Evolutionary conservation across 2,888 invertebrate genomes (phyloP).

Genomic region (Oscheius sp.): DNA sequence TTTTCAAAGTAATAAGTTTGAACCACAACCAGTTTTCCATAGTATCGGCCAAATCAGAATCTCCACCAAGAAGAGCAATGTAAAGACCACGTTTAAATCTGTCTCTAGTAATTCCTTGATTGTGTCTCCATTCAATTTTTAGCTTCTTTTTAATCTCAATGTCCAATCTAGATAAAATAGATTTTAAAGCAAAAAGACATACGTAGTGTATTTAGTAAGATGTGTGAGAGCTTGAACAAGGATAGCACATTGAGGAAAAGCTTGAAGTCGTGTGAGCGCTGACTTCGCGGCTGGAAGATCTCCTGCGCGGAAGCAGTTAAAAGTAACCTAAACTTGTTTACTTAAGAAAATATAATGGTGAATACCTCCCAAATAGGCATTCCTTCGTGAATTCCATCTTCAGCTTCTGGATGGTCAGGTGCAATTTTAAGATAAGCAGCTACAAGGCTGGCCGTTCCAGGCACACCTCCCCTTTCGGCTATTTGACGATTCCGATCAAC

Average conservation of each 20-base stretch:
- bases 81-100: conserved; percentile 66
- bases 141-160: conserved; percentile 62
- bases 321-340: conserved; percentile 43
- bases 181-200: not conserved
- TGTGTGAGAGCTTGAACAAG: conserved; percentile 57
- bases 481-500: conserved; percentile 63
- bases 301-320: conserved; percentile 58
- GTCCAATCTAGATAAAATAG: conserved; percentile 49
- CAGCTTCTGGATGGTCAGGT: conserved; percentile 39
- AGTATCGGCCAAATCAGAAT: conserved; percentile 53
- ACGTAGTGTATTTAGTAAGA: conserved; percentile 48
- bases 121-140: conserved; percentile 69
- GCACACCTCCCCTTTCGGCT: conserved; percentile 69
- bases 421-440: conserved; percentile 65
- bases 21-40: conserved; percentile 72
- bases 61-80: conserved; percentile 63
- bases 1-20: conserved; percentile 60
- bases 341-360: not conserved
- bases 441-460: conserved; percentile 64
- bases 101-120: conserved; percentile 56
- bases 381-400: conserved; percentile 54
- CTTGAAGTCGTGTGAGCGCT: conserved; percentile 43
- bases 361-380: conserved; percentile 50
- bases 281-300: conserved; percentile 50
- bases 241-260: conserved; percentile 55